A percentile compares a stretch with the other conserved stretches of the same genome.
Conservation (phyloP, 1,140 invertebrate genomes). For the Dendroctonus valens region DNA sequence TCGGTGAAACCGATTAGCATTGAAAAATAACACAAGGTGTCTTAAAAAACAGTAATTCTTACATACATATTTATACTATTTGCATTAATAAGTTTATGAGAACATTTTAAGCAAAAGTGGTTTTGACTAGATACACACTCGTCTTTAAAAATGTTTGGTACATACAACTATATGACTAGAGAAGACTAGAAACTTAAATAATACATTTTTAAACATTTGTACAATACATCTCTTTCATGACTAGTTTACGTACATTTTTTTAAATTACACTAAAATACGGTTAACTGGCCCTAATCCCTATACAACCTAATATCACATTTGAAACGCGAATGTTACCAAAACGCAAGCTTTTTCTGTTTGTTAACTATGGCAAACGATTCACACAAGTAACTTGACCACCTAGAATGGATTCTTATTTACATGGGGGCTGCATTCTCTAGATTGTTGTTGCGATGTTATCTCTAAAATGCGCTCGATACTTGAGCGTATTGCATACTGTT, state of each 20-base stretch:
- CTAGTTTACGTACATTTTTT: background rate
- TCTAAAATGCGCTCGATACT: constrained; percentile 30
- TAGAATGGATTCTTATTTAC: background rate
- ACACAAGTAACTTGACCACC: constrained; percentile 1
- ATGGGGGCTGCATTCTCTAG: background rate
- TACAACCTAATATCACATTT: constrained; percentile 1
- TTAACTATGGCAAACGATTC: constrained; percentile 26
- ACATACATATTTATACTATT: background rate
- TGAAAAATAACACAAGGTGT: background rate
- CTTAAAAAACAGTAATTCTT: background rate
- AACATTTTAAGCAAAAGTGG: background rate
- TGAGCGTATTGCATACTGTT: constrained; percentile 51
- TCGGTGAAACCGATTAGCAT: background rate
- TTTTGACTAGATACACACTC: constrained; percentile 25
- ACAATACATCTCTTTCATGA: constrained; percentile 4
- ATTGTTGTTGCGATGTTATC: background rate
- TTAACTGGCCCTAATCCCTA: background rate
- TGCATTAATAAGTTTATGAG: background rate
- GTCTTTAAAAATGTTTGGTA: constrained; percentile 1
- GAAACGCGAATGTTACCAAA: too few species aligned
- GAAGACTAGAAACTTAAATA: background rate
- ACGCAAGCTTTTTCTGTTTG: background rate
- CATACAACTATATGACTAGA: background rate
- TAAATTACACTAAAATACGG: background rate
- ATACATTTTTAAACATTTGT: background rate